Evolutionary conservation across 2,113 vertebrate genomes (phyloP).

Genomic region (Ondatra zibethicus): DNA sequence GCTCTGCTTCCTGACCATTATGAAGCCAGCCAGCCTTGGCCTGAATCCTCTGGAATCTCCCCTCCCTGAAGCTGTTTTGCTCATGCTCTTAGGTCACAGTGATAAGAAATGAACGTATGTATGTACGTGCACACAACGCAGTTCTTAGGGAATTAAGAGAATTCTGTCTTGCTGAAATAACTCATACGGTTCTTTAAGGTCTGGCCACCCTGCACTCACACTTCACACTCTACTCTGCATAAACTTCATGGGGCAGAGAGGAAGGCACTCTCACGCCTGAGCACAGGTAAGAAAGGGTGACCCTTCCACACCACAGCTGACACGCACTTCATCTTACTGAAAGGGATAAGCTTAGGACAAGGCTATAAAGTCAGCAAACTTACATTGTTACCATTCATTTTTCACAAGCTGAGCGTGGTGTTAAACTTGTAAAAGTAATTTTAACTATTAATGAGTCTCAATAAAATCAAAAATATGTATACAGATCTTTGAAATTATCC

Average conservation of each 20-base stretch:
- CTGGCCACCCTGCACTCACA: background rate
- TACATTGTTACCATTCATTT: background rate
- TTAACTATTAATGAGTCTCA: background rate
- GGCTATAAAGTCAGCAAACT: background rate
- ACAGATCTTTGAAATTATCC: background rate
- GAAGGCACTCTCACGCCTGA: background rate
- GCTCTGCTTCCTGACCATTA: background rate
- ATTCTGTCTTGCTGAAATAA: background rate
- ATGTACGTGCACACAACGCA: background rate
- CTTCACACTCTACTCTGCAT: background rate
- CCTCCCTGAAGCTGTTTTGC: background rate
- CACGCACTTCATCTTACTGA: background rate
- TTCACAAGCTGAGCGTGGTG: background rate
- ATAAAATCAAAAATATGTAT: background rate
- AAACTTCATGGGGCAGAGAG: background rate
- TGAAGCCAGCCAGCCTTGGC: background rate
- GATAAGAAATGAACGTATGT: background rate
- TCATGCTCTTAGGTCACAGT: background rate
- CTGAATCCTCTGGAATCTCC: background rate
- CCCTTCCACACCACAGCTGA: background rate
- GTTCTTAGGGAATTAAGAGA: background rate
- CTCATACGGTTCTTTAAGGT: background rate
- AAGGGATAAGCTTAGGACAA: background rate
- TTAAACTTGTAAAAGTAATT: constrained; percentile 15
- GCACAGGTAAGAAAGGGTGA: background rate